These are phyloP conservation scores for Polyploca ridens DNA, from an alignment of 2,888 invertebrate species.

Conservation along the genomic window DNA sequence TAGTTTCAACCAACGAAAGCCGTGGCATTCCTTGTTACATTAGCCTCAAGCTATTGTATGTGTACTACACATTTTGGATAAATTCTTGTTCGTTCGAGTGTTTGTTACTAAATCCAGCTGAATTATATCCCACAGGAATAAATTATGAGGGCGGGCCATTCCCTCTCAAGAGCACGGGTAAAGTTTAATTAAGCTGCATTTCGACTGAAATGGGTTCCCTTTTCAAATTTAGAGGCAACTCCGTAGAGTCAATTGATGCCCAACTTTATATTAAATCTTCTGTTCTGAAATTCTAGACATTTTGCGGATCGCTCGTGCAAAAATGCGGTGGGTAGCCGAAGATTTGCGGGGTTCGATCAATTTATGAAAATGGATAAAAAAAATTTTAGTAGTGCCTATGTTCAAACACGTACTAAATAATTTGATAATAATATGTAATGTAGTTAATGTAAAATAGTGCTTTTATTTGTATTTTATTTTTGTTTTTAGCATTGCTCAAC, in stretches of 20 bases:
- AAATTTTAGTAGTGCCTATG: too few species aligned
- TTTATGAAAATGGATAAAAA: constrained; percentile 47
- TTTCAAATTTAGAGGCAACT: constrained; percentile 69
- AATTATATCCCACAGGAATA: constrained; percentile 77
- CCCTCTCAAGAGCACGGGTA: constrained; percentile 69
- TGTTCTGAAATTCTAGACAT: constrained; percentile 38
- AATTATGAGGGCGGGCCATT: constrained; percentile 75
- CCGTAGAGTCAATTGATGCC: constrained; percentile 54
- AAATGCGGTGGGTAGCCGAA: constrained; percentile 40
- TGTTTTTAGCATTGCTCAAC: too few species aligned
- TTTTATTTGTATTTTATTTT: constrained; percentile 20
- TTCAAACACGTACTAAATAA: too few species aligned
- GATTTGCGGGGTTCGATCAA: constrained; percentile 14
- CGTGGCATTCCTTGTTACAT: too few species aligned
- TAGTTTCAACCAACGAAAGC: too few species aligned
- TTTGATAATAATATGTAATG: too few species aligned
- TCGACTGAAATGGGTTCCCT: constrained; percentile 69
- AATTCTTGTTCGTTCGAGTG: constrained; percentile 57
- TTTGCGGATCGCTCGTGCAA: constrained; percentile 47
- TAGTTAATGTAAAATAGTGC: constrained; percentile 38
- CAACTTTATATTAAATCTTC: constrained; percentile 36
- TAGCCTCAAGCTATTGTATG: constrained; percentile 18
- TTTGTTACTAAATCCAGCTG: constrained; percentile 73
- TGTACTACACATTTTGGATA: constrained; percentile 40
- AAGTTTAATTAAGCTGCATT: constrained; percentile 80